Base-by-base conservation (phyloP, 2,113 vertebrate species). In the Parus major region DNA sequence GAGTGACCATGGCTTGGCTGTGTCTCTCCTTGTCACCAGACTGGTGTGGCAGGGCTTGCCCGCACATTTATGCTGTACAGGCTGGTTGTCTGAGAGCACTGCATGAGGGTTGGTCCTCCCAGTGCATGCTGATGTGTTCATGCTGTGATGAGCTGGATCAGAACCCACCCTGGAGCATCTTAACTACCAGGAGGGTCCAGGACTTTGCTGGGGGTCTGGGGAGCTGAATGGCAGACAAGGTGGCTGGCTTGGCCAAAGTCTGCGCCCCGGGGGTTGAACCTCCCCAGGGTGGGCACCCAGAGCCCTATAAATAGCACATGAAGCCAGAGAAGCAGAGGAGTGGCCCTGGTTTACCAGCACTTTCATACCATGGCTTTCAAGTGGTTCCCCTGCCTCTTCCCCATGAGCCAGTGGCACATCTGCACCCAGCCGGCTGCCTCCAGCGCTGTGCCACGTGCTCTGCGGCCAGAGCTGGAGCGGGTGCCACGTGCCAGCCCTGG, bases 341-440 rank as follows among this genome's bases (percentile, higher is more conserved):
- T 90, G 82, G 93, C 97, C 90, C 96, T 96, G 94, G 97, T 95
- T 96, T 96, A 97, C 96, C 96, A 98, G 96, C 31, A 1, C 31
- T 91, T 95, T 96, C 96, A 97, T 96, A 86, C 95, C 96, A 97
- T 94, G 97, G 95, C 92, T 98, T 98, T 98, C 97, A 98, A 98
- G 98, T 98, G 98, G 98, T 98, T 98, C 96, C 87, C 70, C 82
- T 92, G 87, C 80, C 39, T 72, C 84, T 93, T 83, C 93, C 93
- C 95, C 94, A 96, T 93, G 96, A 98, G 96, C 94, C 96, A 91
- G 97, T 97, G 94, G 96, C 97, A 96, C 95, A 96, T 97, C 97
- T 98, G 97, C 1, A 20, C 76, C 41, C 47, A 7, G 41, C 23
- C 0, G 4, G 73, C 85, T 77, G 89, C 91, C 63, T 31, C 36